A percentile compares a stretch with the other conserved stretches of the same genome.
Conservation (phyloP, 2,113 vertebrate species). For the Dipodomys merriami region DNA sequence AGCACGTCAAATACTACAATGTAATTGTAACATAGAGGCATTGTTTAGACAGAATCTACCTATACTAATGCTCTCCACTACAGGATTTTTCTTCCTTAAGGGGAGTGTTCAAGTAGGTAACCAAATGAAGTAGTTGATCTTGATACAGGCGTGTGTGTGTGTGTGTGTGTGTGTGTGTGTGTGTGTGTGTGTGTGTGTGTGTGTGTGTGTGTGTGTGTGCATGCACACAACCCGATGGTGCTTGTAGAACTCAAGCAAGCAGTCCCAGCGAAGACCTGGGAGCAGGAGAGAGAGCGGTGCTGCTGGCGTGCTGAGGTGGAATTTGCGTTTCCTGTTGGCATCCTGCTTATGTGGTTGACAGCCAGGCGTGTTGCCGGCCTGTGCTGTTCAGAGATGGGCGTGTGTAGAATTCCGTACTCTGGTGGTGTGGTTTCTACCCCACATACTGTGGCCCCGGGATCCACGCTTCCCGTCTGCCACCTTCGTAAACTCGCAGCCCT, state of each 20-base stretch:
- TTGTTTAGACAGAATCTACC: neutral
- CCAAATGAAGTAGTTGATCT: neutral
- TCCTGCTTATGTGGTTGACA: neutral
- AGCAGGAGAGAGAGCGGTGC: fast-evolving
- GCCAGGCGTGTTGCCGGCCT: neutral
- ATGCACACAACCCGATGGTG: fast-evolving
- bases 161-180: neutral
- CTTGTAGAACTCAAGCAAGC: neutral
- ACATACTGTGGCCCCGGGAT: neutral
- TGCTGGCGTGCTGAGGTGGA: neutral
- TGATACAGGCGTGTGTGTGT: neutral
- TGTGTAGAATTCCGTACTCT: no score
- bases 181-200: no score
- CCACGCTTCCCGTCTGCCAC: no score
- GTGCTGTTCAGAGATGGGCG: no score
- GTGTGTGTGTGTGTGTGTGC: neutral
- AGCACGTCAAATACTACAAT: neutral
- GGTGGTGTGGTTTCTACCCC: neutral
- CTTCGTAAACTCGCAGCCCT: neutral
- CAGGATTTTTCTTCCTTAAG: neutral
- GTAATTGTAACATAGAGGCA: conserved; percentile 7
- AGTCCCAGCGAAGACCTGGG: no score
- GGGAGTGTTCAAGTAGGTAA: neutral
- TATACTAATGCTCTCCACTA: neutral
- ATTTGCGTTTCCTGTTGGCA: neutral